Conservation (phyloP, 2,113 vertebrate species). For the Egretta garzetta region DNA sequence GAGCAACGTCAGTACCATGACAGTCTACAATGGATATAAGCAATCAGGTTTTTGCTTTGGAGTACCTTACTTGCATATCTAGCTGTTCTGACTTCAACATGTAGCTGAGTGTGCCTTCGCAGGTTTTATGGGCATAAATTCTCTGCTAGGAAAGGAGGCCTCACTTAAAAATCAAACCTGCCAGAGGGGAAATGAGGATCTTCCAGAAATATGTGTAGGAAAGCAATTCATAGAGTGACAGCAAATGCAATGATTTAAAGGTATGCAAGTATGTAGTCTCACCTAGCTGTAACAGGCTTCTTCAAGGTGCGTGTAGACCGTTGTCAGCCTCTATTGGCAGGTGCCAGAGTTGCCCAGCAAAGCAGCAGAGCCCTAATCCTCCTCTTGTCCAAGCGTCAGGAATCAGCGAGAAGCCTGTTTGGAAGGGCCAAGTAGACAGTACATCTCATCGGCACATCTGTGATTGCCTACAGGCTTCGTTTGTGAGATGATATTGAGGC, state of each 20-base stretch:
- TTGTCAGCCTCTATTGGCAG: not conserved
- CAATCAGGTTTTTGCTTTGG: not conserved
- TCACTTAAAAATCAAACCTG: not conserved
- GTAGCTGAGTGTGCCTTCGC: not conserved
- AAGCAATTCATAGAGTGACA: not conserved
- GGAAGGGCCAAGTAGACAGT: not conserved
- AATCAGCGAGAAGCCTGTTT: not conserved
- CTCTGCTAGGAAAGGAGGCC: not conserved
- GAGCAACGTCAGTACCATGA: not conserved
- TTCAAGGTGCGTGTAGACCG: not conserved
- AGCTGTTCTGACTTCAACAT: not conserved
- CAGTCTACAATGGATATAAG: not conserved
- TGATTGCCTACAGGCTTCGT: not conserved
- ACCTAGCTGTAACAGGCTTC: not conserved
- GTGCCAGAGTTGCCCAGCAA: not conserved
- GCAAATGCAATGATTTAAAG: not conserved
- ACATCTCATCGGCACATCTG: not conserved
- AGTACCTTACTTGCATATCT: not conserved
- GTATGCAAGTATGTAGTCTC: not conserved
- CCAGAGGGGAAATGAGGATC: not conserved
- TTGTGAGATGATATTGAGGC: constrained; percentile 7
- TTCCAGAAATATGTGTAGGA: not conserved
- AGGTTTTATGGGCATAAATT: not conserved
- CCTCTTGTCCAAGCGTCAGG: not conserved
- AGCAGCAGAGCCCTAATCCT: not conserved